Evolutionary conservation across 2,888 invertebrate genomes (phyloP).

Genomic region (Mayetiola destructor): DNA sequence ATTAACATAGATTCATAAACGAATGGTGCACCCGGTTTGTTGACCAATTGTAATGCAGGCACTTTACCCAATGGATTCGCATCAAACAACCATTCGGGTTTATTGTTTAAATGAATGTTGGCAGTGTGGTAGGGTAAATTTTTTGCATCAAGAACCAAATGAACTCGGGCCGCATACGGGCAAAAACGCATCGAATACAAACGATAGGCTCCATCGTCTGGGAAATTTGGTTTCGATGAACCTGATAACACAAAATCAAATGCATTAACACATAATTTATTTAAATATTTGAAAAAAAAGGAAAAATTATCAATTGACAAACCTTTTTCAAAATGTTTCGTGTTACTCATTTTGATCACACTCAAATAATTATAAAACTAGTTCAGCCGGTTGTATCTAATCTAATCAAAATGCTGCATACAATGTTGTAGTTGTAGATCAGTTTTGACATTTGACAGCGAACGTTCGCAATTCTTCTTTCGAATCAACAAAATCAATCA

Average conservation of each 20-base stretch:
- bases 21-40: slow-evolving; percentile 40
- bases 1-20: slow-evolving; percentile 68
- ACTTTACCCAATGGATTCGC: slow-evolving; percentile 54
- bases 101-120: slow-evolving; percentile 55
- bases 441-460: too few species aligned
- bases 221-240: slow-evolving; percentile 46
- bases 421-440: too few species aligned
- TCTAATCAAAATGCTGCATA: too few species aligned
- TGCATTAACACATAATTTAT: not conserved
- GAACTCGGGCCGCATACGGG: slow-evolving; percentile 63
- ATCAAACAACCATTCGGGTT: slow-evolving; percentile 68
- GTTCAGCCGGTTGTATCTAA: too few species aligned
- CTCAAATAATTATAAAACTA: too few species aligned
- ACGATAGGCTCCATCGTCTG: slow-evolving; percentile 47
- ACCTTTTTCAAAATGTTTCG: not conserved
- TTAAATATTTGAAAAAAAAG: not conserved
- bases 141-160: slow-evolving; percentile 63
- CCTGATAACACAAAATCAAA: slow-evolving; percentile 36
- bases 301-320: not conserved
- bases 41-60: slow-evolving; percentile 58
- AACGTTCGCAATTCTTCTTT: too few species aligned
- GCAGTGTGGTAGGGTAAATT: slow-evolving; percentile 61
- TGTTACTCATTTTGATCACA: slow-evolving; percentile 3
- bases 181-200: slow-evolving; percentile 76
- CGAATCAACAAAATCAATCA: too few species aligned